Base-by-base conservation (phyloP, 2,113 vertebrate species). In the Siphamia tubifer region DNA sequence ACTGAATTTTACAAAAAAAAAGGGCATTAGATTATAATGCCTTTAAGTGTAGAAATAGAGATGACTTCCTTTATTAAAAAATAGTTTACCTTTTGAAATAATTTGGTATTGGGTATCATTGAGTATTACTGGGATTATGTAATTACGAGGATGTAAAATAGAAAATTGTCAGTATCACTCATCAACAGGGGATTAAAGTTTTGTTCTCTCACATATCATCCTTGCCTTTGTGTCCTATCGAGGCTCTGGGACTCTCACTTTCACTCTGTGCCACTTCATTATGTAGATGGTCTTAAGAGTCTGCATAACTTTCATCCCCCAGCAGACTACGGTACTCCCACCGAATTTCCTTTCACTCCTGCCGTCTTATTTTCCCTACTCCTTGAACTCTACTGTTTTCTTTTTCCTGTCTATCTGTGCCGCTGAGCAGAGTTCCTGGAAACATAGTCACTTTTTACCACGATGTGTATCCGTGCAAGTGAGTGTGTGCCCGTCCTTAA, bases 401-500 rank as follows among this genome's bases (percentile, higher is more conserved):
- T 53, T 36, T 55, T 28, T 17, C 32, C 25, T 62, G n/a, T 53
- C 44, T 45, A 30, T 48, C 17, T n/a, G 31, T 45, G 28, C 40
- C 15, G 19, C 17, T 28, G 23, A n/a, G n/a, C 44, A 0, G 4
- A 28, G 27, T 62, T 71, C 39, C 56, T 48, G 48, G 61, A 78
- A 82, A 74, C 61, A 40, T 12, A 47, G 49, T 28, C 24, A 66
- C 45, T 45, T 35, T 74, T 70, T 68, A 49, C 43, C 48, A 24
- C 15, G n/a, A 39, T 39, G 43, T 45, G 60, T 36, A 36, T 43
- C 21, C 15, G 20, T 40, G 15, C 28, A 15, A 5, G 32, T 48
- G 19, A 16, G 45, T 21, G 38, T 44, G 39, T 19, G 56, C 21
- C 39, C 11, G n/a, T 56, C 54, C 49, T 32, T 74, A 82, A 89